These are phyloP conservation scores for Andrena camellia DNA, from an alignment of 2,888 invertebrate species.

Conservation along the genomic window DNA sequence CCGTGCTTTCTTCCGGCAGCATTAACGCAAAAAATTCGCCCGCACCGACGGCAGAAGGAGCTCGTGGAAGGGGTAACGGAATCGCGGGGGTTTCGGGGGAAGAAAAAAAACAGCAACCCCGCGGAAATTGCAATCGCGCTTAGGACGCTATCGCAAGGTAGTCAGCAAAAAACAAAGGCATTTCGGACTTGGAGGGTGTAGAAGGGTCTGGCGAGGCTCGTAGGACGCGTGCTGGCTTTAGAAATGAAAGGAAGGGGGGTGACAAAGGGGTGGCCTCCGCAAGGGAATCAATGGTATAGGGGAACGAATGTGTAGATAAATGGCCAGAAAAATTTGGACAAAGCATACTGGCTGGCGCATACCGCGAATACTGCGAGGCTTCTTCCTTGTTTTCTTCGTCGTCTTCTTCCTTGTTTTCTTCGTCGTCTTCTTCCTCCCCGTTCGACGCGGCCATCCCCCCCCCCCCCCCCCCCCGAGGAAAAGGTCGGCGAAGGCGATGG, in stretches of 20 bases:
- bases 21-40: slow-evolving; percentile 66
- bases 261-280: slow-evolving; percentile 46
- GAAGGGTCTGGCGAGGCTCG: slow-evolving; percentile 50
- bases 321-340: slow-evolving; percentile 80
- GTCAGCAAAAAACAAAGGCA: slow-evolving; percentile 72
- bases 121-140: slow-evolving; percentile 76
- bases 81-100: slow-evolving; percentile 40
- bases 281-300: slow-evolving; percentile 49
- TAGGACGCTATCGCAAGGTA: slow-evolving; percentile 63
- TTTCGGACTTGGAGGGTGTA: slow-evolving; percentile 50
- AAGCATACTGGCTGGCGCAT: slow-evolving; percentile 75
- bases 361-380: slow-evolving; percentile 74
- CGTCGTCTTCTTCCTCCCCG: slow-evolving; percentile 30
- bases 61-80: slow-evolving; percentile 29
- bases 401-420: slow-evolving; percentile 30
- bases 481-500: slow-evolving; percentile 37
- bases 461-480: slow-evolving; percentile 12
- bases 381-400: slow-evolving; percentile 44
- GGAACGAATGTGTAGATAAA: slow-evolving; percentile 75
- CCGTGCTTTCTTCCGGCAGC: slow-evolving; percentile 41
- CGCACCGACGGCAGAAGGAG: slow-evolving; percentile 25
- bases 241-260: slow-evolving; percentile 72
- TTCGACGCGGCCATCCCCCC: slow-evolving; percentile 23
- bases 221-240: slow-evolving; percentile 56
- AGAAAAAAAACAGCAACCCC: slow-evolving; percentile 50